These are phyloP conservation scores for Fratercula arctica DNA, from an alignment of 2,797 vertebrate genomes.

Conservation along the genomic window DNA sequence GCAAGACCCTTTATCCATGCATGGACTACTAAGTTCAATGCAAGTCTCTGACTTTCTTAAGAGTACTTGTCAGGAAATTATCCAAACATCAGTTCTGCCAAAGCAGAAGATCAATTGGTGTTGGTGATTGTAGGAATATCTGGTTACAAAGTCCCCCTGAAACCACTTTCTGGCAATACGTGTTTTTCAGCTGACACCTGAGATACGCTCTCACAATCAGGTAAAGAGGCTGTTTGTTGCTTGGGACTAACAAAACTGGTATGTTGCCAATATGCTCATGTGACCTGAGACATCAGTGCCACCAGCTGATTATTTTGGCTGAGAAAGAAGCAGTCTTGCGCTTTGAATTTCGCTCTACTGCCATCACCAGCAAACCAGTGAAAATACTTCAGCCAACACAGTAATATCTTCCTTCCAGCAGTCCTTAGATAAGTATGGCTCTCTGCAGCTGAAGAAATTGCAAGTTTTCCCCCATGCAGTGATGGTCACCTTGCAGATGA, in stretches of 20 bases:
- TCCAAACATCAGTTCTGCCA: not conserved
- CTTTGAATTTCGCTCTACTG: not conserved
- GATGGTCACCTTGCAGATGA: not conserved
- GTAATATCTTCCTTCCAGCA: not conserved
- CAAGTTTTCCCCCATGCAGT: not conserved
- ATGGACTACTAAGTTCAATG: not conserved
- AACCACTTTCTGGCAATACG: not conserved
- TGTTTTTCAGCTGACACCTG: not conserved
- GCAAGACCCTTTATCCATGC: not conserved
- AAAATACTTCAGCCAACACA: not conserved
- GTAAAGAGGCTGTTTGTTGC: not conserved
- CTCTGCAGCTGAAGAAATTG: not conserved
- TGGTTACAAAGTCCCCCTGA: not conserved
- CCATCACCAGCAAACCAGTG: not conserved
- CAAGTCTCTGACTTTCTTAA: not conserved
- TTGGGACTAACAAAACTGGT: not conserved
- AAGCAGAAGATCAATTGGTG: not conserved
- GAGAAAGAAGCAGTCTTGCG: not conserved
- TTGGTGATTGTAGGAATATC: not conserved
- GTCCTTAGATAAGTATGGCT: not conserved
- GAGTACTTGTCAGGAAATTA: not conserved
- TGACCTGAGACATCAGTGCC: not conserved
- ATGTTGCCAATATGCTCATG: not conserved
- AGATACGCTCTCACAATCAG: not conserved
- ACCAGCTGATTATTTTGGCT: not conserved